Evolutionary conservation across 2,113 vertebrate genomes (phyloP).

Genomic region (Morone chrysops): DNA sequence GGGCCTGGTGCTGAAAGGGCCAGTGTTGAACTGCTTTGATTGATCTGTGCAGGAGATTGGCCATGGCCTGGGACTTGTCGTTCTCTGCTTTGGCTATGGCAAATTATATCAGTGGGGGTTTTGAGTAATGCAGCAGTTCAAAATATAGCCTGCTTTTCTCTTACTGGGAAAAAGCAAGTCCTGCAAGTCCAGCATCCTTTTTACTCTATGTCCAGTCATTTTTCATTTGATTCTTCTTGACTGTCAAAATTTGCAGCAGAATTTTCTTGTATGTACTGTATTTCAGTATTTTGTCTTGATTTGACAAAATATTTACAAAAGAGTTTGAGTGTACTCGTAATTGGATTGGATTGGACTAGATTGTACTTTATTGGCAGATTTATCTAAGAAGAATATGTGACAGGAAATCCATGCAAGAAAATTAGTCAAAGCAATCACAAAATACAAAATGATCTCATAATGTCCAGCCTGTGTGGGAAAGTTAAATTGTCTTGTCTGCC

Average conservation of each 20-base stretch:
- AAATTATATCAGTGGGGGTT: conserved; percentile 54
- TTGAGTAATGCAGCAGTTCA: conserved; percentile 44
- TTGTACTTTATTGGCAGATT: background rate
- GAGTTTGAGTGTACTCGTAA: background rate
- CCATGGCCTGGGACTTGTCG: conserved; percentile 58
- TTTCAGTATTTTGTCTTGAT: background rate
- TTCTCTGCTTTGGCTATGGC: conserved; percentile 37
- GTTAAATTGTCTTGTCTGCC: too few relatives aligned
- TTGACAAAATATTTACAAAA: background rate
- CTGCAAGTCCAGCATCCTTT: conserved; percentile 11
- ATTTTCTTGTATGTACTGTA: background rate
- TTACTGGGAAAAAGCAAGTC: conserved; percentile 42
- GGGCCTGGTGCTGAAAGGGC: conserved; percentile 53
- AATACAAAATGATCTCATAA: too few relatives aligned
- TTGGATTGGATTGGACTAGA: background rate
- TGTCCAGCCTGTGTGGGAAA: too few relatives aligned
- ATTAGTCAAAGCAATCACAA: too few relatives aligned
- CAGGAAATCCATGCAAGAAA: too few relatives aligned
- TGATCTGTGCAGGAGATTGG: conserved; percentile 76
- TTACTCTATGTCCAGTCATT: conserved; percentile 2
- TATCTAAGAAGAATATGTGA: background rate
- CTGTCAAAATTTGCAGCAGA: background rate
- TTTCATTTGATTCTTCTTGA: conserved; percentile 18
- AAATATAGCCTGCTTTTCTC: conserved; percentile 55
- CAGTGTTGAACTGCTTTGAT: conserved; percentile 74